These are phyloP conservation scores for Cyaniris semiargus DNA, from an alignment of 2,888 invertebrate genomes.

Conservation along the genomic window DNA sequence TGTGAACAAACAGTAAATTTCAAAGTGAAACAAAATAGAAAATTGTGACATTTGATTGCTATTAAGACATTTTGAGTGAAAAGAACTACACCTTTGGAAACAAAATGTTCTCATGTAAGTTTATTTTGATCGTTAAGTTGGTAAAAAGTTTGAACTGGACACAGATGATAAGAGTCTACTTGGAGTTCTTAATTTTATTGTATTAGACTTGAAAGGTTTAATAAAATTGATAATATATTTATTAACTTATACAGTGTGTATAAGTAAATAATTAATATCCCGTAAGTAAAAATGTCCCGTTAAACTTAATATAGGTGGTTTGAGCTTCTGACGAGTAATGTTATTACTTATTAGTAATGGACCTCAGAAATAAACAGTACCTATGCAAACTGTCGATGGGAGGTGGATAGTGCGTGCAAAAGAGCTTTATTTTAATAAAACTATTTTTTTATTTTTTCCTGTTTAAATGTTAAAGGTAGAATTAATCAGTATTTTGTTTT, in stretches of 20 bases:
- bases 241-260: no score
- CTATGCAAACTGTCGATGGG: no score
- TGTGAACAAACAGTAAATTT: neutral
- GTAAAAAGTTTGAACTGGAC: neutral
- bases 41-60: neutral
- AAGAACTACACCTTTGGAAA: neutral
- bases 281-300: no score
- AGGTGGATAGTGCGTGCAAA: no score
- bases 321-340: neutral
- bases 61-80: constrained; percentile 35
- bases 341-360: no score
- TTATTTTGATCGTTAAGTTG: neutral
- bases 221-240: neutral
- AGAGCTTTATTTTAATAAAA: neutral
- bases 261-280: no score
- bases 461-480: neutral
- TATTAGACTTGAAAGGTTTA: neutral
- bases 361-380: no score
- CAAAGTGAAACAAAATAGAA: neutral
- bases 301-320: no score
- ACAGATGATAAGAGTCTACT: neutral
- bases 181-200: neutral
- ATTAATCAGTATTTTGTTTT: neutral
- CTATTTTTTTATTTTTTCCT: no score
- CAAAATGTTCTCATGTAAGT: constrained; percentile 19